Percentiles rank a stretch among this genome's conserved stretches.
Evolutionary conservation across 2,888 invertebrate genomes (phyloP).

Genomic region (Epistrophe eligans): DNA sequence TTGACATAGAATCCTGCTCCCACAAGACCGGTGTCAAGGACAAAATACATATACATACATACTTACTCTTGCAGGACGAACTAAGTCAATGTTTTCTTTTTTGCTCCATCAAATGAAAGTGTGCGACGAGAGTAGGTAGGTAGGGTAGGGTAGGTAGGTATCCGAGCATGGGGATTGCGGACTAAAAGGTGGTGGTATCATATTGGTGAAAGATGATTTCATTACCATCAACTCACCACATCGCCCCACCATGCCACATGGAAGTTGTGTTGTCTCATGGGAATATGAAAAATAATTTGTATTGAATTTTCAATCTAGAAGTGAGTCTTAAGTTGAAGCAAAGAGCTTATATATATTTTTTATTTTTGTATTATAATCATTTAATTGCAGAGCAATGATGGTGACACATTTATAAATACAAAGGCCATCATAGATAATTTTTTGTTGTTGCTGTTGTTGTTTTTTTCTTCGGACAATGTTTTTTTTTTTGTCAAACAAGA

Average conservation of each 20-base stretch:
- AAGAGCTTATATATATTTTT: neutral
- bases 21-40: conserved; percentile 56
- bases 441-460: neutral
- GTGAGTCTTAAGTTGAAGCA: neutral
- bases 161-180: neutral
- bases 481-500: conserved; percentile 3
- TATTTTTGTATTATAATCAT: conserved; percentile 37
- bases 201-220: conserved; percentile 42
- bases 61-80: conserved; percentile 11
- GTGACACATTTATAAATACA: neutral
- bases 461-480: neutral
- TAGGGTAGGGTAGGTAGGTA: too few species aligned
- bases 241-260: neutral
- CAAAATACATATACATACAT: conserved; percentile 24
- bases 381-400: conserved; percentile 34
- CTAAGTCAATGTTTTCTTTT: conserved; percentile 35
- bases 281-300: conserved; percentile 21
- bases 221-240: conserved; percentile 30
- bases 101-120: conserved; percentile 18
- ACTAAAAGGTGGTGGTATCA: neutral
- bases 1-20: conserved; percentile 15
- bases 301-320: conserved; percentile 31
- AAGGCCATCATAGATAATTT: neutral
- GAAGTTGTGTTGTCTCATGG: conserved; percentile 22
- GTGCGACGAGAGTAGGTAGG: neutral